Evolutionary conservation across 2,797 vertebrate genomes (phyloP).

Genomic region (Pseudocheirus occidentalis): DNA sequence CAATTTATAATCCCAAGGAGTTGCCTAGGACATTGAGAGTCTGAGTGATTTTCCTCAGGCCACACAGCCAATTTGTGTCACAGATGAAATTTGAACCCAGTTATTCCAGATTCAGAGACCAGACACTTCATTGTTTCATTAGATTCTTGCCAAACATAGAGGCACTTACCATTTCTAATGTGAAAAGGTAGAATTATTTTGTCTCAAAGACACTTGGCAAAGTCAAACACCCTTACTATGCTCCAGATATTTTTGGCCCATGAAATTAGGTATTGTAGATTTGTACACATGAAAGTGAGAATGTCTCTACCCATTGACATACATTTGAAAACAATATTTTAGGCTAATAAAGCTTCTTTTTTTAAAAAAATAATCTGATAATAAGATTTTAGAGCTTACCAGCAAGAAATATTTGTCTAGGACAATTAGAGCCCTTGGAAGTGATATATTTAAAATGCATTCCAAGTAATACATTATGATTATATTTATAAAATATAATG

Average conservation of each 20-base stretch:
- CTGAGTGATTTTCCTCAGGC: background rate
- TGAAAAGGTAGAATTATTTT: background rate
- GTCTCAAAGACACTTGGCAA: background rate
- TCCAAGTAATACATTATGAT: constrained; percentile 11
- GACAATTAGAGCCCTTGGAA: background rate
- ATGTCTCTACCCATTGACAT: background rate
- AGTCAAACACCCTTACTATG: background rate
- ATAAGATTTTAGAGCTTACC: background rate
- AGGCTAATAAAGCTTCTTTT: background rate
- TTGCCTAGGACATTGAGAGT: background rate
- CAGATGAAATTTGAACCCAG: background rate
- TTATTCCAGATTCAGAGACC: background rate
- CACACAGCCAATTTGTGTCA: background rate
- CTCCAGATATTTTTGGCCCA: background rate
- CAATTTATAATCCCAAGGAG: background rate
- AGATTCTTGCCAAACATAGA: background rate
- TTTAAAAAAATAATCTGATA: background rate
- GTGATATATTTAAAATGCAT: background rate
- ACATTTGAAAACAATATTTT: background rate
- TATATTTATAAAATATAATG: constrained; percentile 19
- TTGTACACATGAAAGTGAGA: background rate
- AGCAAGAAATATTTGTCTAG: constrained; percentile 3
- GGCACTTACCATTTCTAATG: background rate
- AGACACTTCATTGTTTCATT: background rate
- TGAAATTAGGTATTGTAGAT: background rate